Base-by-base conservation (phyloP, 2,888 invertebrate species). In the Nebria salina region DNA sequence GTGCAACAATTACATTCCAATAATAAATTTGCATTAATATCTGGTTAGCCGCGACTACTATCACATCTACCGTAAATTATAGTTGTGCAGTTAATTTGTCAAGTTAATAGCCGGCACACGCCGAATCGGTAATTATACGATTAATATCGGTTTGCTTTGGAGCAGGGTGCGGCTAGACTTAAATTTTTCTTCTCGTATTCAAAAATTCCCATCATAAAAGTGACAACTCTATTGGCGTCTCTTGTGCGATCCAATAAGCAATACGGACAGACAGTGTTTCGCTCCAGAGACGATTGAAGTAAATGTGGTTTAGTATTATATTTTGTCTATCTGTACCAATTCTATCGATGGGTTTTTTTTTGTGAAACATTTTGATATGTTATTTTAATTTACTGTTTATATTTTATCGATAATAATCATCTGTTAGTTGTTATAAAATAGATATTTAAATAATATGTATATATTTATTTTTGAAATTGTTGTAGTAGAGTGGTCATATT, bases 1-100 rank as follows among this genome's bases (percentile, higher is more conserved):
- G 76, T 81, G 81, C 81, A 81, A 81, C 81, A 81, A 81, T 81
- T 81, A 81, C 81, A 81, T 76, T 81, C 81, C 81, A 81, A 81
- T 81, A 81, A 81, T 81, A 81, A 81, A 81, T 81, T 81, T 81
- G 81, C 81, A 81, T 81, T 76, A 81, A 81, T 81, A 81, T 76
- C 81, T 75, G 80, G 80, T 81, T 81, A 66, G 75, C 75, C 80
- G 75, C 80, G 75, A 76, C 79, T 80, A 75, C 81, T 81, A 81
- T 81, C 81, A 81, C 81, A 76, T 81, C 66, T 72, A 65, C 81
- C 41, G 76, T 81, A 81, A 81, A 81, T 81, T 81, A 81, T 76
- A 76, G 81, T 72, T 54, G 25, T 76, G 72, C 76, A 76, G 81
- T 81, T 76, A 72, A 81, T 81, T 81, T 81, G 81, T 81, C 81